phyloP scores from a whole-genome alignment of 2,888 invertebrate species.

The Imbricaverruca yamaguchii region DNA sequence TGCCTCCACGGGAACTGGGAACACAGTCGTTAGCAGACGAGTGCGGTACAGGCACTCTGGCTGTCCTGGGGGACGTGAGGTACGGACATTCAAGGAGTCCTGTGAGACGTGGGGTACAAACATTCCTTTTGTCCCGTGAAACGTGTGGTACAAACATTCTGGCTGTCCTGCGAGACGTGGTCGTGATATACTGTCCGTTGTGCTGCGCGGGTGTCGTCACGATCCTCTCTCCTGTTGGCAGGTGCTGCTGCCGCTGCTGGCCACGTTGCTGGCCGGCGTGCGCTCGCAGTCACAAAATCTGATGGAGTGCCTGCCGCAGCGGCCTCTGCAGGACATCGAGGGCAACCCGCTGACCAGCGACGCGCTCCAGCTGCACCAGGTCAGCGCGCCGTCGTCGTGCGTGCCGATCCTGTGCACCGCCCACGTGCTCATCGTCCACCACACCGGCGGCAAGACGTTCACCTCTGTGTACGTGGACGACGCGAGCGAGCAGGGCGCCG shows the following conservation, averaged over 20 bases:
- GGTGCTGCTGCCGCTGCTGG: not conserved
- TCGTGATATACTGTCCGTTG: no score
- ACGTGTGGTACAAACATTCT: no score
- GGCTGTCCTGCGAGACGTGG: no score
- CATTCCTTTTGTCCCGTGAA: no score
- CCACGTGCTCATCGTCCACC: not conserved
- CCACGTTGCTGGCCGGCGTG: not conserved
- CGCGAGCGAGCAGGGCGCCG: not conserved
- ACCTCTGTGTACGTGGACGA: not conserved
- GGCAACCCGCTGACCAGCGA: not conserved
- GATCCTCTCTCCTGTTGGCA: no score
- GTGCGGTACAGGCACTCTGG: no score
- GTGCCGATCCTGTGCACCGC: not conserved
- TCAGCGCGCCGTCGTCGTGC: slow-evolving; percentile 17
- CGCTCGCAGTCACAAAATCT: not conserved
- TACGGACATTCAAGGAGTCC: no score
- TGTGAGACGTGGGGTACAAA: no score
- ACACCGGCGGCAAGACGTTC: not conserved
- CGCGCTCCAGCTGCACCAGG: not conserved
- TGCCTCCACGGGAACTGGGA: no score
- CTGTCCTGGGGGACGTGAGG: no score
- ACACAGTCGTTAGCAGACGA: no score
- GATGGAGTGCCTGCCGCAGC: slow-evolving; percentile 12
- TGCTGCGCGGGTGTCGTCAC: no score
- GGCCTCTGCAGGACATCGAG: slow-evolving; percentile 11